A percentile compares a stretch with the other conserved stretches of the same genome.
phyloP scores from a whole-genome alignment of 1,140 invertebrate species.

The Drosophila serrata region DNA sequence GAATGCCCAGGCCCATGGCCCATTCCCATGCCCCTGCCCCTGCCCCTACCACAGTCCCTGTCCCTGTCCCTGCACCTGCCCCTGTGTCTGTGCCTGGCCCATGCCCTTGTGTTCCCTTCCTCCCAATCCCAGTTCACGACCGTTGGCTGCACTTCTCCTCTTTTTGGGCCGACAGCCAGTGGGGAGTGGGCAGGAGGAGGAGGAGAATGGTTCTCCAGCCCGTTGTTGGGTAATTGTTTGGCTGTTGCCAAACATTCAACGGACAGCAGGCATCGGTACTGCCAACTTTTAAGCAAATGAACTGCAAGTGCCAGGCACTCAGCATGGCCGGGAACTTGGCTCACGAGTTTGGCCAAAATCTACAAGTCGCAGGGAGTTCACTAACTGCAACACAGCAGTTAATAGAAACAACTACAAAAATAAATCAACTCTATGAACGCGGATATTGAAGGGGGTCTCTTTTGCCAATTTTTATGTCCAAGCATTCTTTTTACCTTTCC shows the following conservation, averaged over 20 bases:
- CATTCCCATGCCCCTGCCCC: slow-evolving; percentile 29
- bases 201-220: slow-evolving; percentile 54
- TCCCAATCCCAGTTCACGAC: slow-evolving; percentile 5
- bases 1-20: slow-evolving; percentile 67
- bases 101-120: slow-evolving; percentile 5
- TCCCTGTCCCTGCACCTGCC: slow-evolving; percentile 24
- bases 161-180: slow-evolving; percentile 17
- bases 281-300: slow-evolving; percentile 72
- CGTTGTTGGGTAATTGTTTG: slow-evolving; percentile 42
- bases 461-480: background rate
- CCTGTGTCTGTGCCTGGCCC: slow-evolving; percentile 6
- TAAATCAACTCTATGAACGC: slow-evolving; percentile 4
- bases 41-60: slow-evolving; percentile 8
- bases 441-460: slow-evolving; percentile 2
- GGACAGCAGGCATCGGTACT: slow-evolving; percentile 28
- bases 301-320: slow-evolving; percentile 72
- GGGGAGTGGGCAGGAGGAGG: too few species aligned
- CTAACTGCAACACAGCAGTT: slow-evolving; percentile 8
- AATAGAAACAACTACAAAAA: slow-evolving; percentile 12
- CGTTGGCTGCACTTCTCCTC: slow-evolving; percentile 36
- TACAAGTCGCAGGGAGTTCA: slow-evolving; percentile 5
- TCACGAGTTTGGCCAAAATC: slow-evolving; percentile 63
- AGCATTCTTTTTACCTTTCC: slow-evolving; percentile 9
- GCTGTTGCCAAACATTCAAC: slow-evolving; percentile 35
- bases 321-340: slow-evolving; percentile 51